Conservation (phyloP, 1,140 invertebrate genomes). For the Armadillidium nasatum region DNA sequence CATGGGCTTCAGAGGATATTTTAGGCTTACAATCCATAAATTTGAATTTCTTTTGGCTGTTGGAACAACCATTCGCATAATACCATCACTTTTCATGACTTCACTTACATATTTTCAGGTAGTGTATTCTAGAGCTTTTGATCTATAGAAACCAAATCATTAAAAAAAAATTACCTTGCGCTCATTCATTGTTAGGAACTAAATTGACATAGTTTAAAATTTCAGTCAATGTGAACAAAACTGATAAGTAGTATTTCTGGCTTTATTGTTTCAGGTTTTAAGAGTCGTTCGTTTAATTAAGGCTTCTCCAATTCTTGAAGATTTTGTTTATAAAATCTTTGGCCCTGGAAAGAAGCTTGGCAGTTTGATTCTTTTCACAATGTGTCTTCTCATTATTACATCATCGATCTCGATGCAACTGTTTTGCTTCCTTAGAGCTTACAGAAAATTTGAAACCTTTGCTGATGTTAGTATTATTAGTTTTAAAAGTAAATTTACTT, state of each 20-base stretch:
- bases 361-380: conserved; percentile 96
- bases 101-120: conserved; percentile 96
- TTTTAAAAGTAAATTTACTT: too few relatives aligned
- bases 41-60: conserved; percentile 92
- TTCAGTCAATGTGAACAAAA: background rate
- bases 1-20: conserved; percentile 88
- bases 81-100: conserved; percentile 86
- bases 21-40: conserved; percentile 88
- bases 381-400: conserved; percentile 96
- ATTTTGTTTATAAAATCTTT: conserved; percentile 96
- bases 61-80: conserved; percentile 91
- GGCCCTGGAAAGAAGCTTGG: conserved; percentile 98
- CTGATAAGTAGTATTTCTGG: background rate
- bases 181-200: too few relatives aligned
- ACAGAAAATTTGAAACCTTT: conserved; percentile 97
- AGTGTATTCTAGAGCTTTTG: background rate
- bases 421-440: conserved; percentile 86
- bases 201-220: too few relatives aligned
- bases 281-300: conserved; percentile 93
- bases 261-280: conserved; percentile 64
- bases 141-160: background rate
- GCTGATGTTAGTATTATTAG: conserved; percentile 67
- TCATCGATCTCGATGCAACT: conserved; percentile 98
- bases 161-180: background rate
- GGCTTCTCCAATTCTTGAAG: conserved; percentile 96